These are phyloP conservation scores for Melanostoma mellinum DNA, from an alignment of 2,888 invertebrate species.

Conservation along the genomic window DNA sequence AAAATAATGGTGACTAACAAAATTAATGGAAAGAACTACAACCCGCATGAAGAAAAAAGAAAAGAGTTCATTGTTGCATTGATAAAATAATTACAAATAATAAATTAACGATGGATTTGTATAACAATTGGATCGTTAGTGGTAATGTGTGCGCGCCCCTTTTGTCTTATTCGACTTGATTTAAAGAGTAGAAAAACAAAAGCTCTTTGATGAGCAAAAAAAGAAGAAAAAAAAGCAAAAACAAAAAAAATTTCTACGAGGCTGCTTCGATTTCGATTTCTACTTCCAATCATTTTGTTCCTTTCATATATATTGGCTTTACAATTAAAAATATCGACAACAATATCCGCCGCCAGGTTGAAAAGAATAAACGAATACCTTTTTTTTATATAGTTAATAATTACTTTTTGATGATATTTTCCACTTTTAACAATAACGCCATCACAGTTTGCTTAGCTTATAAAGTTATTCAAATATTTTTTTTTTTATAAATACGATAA, in stretches of 20 bases:
- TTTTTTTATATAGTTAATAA: slow-evolving; percentile 61
- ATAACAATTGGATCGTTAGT: slow-evolving; percentile 71
- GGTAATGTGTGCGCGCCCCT: slow-evolving; percentile 75
- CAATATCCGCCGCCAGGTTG: slow-evolving; percentile 50
- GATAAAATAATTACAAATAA: slow-evolving; percentile 11
- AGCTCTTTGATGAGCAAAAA: slow-evolving; percentile 14
- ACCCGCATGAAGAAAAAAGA: slow-evolving; percentile 58
- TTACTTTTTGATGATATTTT: slow-evolving; percentile 56
- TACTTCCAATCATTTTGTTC: slow-evolving; percentile 65
- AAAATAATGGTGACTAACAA: slow-evolving; percentile 73
- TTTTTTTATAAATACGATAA: slow-evolving; percentile 53
- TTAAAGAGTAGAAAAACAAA: slow-evolving; percentile 40
- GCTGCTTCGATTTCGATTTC: slow-evolving; percentile 70
- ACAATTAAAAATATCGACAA: slow-evolving; percentile 25
- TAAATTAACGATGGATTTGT: slow-evolving; percentile 60
- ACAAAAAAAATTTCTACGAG: slow-evolving; percentile 33
- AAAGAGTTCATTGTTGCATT: slow-evolving; percentile 29
- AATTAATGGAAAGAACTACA: slow-evolving; percentile 74
- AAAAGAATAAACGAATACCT: slow-evolving; percentile 54
- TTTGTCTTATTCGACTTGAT: slow-evolving; percentile 74
- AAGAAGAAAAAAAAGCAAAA: slow-evolving; percentile 49
- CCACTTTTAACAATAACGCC: slow-evolving; percentile 65
- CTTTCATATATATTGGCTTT: slow-evolving; percentile 50
- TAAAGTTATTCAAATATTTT: slow-evolving; percentile 52
- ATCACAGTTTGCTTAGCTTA: slow-evolving; percentile 72